phyloP scores from a whole-genome alignment of 1,140 invertebrate species.

The Geopemphigus sp. region DNA sequence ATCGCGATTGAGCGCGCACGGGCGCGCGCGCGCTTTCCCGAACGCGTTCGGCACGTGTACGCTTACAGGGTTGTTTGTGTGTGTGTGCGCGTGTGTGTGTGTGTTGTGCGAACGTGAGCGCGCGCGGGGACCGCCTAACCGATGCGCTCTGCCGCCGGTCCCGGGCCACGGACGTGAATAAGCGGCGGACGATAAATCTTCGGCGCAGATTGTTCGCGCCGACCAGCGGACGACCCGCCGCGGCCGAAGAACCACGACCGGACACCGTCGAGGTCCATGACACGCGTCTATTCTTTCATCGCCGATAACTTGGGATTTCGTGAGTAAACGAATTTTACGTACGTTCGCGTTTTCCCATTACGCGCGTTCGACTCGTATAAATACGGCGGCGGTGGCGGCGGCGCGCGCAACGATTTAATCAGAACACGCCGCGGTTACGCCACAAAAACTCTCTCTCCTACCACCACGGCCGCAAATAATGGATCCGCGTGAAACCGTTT shows the following conservation, averaged over 20 bases:
- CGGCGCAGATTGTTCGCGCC: not conserved
- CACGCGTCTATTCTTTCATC: not conserved
- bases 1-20: too few species aligned
- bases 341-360: too few species aligned
- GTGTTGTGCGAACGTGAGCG: too few species aligned
- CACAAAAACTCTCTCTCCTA: slow-evolving; percentile 45
- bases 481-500: slow-evolving; percentile 44
- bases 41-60: too few species aligned
- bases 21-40: too few species aligned
- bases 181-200: not conserved
- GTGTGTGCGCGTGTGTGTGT: too few species aligned
- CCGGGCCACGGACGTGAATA: not conserved
- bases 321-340: not conserved
- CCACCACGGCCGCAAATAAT: slow-evolving; percentile 45
- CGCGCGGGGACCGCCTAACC: too few species aligned
- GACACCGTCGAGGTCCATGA: slow-evolving; percentile 23
- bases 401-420: not conserved
- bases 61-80: too few species aligned
- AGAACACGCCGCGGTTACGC: slow-evolving; percentile 42
- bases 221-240: too few species aligned
- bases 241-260: not conserved
- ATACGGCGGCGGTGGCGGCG: not conserved
- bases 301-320: not conserved
- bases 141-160: not conserved
- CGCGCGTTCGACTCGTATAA: not conserved